Evolutionary conservation across 2,888 invertebrate genomes (phyloP).

Genomic region (Tetranychus piercei): DNA sequence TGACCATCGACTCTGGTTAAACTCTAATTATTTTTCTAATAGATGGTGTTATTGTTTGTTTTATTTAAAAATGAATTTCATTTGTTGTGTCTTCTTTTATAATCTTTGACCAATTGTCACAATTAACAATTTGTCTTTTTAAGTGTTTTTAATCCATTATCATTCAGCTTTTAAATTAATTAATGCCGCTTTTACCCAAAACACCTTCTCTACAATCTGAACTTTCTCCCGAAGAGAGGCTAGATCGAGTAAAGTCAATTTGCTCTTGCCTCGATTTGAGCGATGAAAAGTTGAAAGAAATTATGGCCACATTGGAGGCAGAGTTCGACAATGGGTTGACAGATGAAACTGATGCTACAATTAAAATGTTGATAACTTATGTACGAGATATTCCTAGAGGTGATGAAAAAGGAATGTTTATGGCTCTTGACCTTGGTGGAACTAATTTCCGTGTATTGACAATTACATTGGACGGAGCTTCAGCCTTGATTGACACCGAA

Average conservation of each 20-base stretch:
- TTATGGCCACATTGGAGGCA: constrained; percentile 42
- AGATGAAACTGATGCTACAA: constrained; percentile 59
- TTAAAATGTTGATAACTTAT: constrained; percentile 88
- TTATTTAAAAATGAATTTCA: no score
- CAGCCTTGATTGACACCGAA: constrained; percentile 82
- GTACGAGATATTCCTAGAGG: constrained; percentile 88
- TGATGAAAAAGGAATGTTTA: constrained; percentile 71
- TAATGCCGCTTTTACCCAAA: background rate
- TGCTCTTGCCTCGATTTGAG: constrained; percentile 45
- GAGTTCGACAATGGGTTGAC: constrained; percentile 61
- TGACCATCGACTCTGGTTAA: no score
- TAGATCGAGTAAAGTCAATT: background rate
- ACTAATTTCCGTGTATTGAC: constrained; percentile 90
- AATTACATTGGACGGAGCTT: constrained; percentile 48
- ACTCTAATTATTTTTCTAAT: no score
- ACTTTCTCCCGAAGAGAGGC: background rate
- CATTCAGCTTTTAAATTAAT: background rate
- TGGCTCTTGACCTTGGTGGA: constrained; percentile 89
- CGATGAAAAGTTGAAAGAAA: constrained; percentile 54
- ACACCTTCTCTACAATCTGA: background rate
- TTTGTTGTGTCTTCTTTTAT: no score
- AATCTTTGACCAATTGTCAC: background rate
- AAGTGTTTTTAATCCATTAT: background rate
- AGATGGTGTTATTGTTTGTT: no score
- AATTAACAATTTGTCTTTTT: background rate